Conservation (phyloP, 2,888 invertebrate species). For the Lottia gigantea region DNA sequence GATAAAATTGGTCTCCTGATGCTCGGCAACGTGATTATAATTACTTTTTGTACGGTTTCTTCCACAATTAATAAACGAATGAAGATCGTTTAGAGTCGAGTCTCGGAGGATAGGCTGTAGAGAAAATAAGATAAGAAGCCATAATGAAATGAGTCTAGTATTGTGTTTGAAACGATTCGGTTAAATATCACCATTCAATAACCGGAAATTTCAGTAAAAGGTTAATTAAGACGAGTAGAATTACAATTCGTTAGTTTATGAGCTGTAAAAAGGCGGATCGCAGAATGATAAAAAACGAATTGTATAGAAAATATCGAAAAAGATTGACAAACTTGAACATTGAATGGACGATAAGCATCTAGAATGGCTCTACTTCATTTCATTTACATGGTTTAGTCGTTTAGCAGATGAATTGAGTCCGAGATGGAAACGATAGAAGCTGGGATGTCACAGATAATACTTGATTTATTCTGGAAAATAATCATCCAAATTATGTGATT, state of each 20-base stretch:
- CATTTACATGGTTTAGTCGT: neutral
- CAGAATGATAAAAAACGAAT: neutral
- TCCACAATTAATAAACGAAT: constrained; percentile 1
- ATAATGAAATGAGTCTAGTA: neutral
- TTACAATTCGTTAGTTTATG: constrained; percentile 3
- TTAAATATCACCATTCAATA: neutral
- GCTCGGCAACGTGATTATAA: neutral
- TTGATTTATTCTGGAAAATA: constrained; percentile 3
- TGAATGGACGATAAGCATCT: no score
- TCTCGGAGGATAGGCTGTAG: neutral
- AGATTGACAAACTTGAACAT: no score
- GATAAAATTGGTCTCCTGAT: neutral
- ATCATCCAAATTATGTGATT: constrained; percentile 7
- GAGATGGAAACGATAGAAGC: neutral
- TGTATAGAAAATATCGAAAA: no score
- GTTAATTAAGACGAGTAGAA: constrained; percentile 2
- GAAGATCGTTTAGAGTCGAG: neutral
- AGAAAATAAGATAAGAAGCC: neutral
- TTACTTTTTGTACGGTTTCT: constrained; percentile 2
- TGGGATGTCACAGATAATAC: neutral
- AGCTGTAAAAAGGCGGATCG: constrained; percentile 11
- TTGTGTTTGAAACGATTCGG: neutral
- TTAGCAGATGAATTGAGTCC: neutral
- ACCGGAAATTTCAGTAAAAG: constrained; percentile 6
- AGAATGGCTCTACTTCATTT: neutral